These are phyloP conservation scores for Otocyon megalotis DNA, from an alignment of 2,113 vertebrate species.

Conservation along the genomic window DNA sequence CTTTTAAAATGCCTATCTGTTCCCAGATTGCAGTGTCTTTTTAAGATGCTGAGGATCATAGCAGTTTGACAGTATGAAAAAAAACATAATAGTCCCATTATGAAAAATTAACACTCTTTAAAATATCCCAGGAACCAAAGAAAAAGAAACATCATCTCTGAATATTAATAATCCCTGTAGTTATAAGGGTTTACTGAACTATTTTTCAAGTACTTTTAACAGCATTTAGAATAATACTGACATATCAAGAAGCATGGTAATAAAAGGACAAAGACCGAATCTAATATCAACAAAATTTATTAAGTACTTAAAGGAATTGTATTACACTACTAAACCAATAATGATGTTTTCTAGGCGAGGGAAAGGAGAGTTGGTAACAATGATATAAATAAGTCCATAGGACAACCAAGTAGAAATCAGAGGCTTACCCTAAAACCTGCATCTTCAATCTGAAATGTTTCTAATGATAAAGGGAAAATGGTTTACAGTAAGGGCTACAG, in stretches of 20 bases:
- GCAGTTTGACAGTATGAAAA: constrained; percentile 50
- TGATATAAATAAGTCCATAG: background rate
- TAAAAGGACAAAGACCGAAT: background rate
- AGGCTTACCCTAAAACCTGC: background rate
- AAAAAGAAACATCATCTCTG: background rate
- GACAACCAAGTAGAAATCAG: background rate
- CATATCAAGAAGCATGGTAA: constrained; percentile 1
- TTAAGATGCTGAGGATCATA: constrained; percentile 57
- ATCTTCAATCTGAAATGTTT: constrained; percentile 42
- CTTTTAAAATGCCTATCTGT: constrained; percentile 43
- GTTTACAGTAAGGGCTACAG: background rate
- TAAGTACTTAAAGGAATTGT: background rate
- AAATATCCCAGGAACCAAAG: constrained; percentile 62
- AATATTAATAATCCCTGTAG: constrained; percentile 55
- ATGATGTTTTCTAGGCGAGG: background rate
- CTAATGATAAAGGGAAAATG: background rate
- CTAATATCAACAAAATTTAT: constrained; percentile 31
- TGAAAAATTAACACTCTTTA: constrained; percentile 54
- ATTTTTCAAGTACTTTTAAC: constrained; percentile 7
- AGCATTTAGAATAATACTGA: background rate
- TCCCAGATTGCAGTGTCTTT: background rate
- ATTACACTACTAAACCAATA: background rate
- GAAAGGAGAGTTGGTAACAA: background rate
- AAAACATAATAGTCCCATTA: constrained; percentile 26
- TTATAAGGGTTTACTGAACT: background rate